A percentile compares a stretch with the other conserved stretches of the same genome.
Conservation (phyloP, 1,140 invertebrate genomes). For the Ctenoplectra terminalis region DNA sequence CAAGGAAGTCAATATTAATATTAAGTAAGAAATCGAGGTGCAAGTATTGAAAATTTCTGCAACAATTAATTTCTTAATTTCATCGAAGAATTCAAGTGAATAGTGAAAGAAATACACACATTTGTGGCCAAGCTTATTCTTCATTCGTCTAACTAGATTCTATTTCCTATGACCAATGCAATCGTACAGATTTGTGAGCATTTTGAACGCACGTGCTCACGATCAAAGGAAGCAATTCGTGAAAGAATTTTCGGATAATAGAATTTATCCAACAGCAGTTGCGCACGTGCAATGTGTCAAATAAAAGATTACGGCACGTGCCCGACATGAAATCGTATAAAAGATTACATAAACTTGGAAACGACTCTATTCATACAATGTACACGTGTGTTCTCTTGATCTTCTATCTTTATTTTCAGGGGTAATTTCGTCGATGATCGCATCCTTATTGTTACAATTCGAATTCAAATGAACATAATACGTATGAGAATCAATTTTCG, state of each 20-base stretch:
- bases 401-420: background rate
- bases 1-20: no score
- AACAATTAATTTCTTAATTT: background rate
- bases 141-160: background rate
- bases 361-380: background rate
- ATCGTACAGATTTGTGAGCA: conserved; percentile 1
- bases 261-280: background rate
- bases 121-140: no score
- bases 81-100: background rate
- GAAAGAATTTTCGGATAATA: conserved; percentile 34
- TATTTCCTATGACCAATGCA: background rate
- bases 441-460: no score
- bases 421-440: background rate
- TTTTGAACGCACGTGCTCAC: background rate
- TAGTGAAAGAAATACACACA: background rate
- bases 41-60: background rate
- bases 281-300: conserved; percentile 11
- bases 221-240: conserved; percentile 22
- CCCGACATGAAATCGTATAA: background rate
- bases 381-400: no score
- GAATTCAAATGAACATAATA: background rate
- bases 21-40: background rate
- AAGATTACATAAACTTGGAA: background rate
- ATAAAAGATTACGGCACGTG: conserved; percentile 22
- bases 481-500: no score